Conservation (phyloP, 2,797 vertebrate genomes). For the Microctenopoma stevenorrisi region DNA sequence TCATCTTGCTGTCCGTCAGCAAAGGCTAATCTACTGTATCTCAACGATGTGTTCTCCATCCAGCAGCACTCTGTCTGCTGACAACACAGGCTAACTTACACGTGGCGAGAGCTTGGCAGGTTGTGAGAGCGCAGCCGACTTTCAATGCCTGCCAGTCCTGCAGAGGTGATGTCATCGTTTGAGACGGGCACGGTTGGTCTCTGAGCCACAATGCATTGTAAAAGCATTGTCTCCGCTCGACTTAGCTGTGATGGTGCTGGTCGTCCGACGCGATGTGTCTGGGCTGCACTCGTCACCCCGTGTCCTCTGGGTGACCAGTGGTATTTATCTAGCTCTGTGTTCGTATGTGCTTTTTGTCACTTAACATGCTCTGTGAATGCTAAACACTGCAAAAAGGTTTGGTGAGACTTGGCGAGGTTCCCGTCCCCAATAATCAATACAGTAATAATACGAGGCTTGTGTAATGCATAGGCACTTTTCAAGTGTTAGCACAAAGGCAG, state of each 20-base stretch:
- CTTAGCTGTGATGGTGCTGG: constrained; percentile 15
- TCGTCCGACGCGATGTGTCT: constrained; percentile 15
- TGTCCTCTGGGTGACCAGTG: constrained; percentile 26
- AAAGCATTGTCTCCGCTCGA: constrained; percentile 15
- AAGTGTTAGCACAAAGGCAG: constrained; percentile 20
- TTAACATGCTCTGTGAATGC: constrained; percentile 2
- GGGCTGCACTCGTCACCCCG: constrained; percentile 11
- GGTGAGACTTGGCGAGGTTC: not conserved
- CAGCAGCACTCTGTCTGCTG: constrained; percentile 1
- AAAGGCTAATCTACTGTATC: constrained; percentile 1
- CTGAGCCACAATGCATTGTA: constrained; percentile 27
- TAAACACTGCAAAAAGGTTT: constrained; percentile 3
- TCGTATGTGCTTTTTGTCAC: not conserved
- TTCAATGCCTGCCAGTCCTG: constrained; percentile 72
- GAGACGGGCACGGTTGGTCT: constrained; percentile 39
- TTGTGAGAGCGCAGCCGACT: constrained; percentile 34
- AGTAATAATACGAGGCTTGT: not conserved
- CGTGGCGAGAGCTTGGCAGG: constrained; percentile 19
- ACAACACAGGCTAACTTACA: constrained; percentile 10
- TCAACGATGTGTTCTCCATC: constrained; percentile 7
- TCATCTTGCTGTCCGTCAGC: not conserved
- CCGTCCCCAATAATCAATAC: constrained; percentile 5
- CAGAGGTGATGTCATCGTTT: constrained; percentile 84
- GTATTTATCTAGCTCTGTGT: not conserved
- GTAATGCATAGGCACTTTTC: constrained; percentile 1